Evolutionary conservation across 2,113 vertebrate genomes (phyloP), one percentile per base, ranked within the genome.

Genomic region (Cairina moschata): DNA sequence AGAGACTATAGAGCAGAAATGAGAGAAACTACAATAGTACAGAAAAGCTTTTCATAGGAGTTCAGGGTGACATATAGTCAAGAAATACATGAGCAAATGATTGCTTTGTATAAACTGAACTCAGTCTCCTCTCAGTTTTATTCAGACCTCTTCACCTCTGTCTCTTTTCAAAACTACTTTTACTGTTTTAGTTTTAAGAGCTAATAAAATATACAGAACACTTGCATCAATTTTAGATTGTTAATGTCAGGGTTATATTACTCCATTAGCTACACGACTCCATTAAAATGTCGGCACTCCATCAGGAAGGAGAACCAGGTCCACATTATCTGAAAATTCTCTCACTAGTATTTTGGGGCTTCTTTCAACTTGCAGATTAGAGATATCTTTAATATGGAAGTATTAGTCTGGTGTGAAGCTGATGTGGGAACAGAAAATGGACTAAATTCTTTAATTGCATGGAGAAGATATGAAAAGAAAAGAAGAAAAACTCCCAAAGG

Each of bases 141-240:
- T 77, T 78, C 52, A 62, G 77, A 59, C 34, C 25, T 90, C 28
- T 62, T 95, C 85, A 90, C 67, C 63, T 91, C 77, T 90, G 34
- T 90, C 83, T 89, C 55, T 81, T 89, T 92, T 96, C 75, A 83
- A 90, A 87, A 69, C 55, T 73, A 79, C 74, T 76, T 85, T 77
- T 89, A 69, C 50, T 69, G 40, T 32, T 90, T 84, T 76, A 52
- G 25, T 96, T 94, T 94, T 92, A 97, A 92, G 46, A 93, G 31
- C 62, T 93, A 94, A 91, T 93, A 92, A 96, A 96, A 95, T 66
- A 80, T 34, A 84, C 32, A 88, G 90, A 95, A 54, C 31, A 79
- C 58, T 84, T 92, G 67, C 78, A 58, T 88, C 58, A 79, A 6
- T 74, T 94, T 93, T 77, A 77, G 67, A 40, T 84, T 72, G 58